Conservation (phyloP, 2,797 vertebrate genomes). For the Sebastiscus tertius region DNA sequence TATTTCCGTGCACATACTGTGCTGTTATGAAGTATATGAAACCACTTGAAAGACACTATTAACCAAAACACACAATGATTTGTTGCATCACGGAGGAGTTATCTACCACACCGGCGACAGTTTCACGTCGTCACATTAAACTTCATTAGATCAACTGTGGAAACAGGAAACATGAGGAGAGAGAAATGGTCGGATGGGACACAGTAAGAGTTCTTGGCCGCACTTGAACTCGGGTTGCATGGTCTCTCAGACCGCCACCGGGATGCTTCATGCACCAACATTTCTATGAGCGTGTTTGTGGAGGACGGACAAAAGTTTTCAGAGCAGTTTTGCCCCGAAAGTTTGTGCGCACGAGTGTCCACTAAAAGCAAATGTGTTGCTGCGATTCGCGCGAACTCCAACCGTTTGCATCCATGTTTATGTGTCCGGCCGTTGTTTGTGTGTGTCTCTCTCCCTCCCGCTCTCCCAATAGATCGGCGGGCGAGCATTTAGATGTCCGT, state of each 20-base stretch:
- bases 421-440: not conserved
- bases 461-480: slow-evolving; percentile 55
- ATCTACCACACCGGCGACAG: not conserved
- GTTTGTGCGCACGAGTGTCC: not conserved
- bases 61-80: too few relatives aligned
- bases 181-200: not conserved
- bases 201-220: not conserved
- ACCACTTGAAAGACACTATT: too few relatives aligned
- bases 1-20: too few relatives aligned
- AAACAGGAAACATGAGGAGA: not conserved
- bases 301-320: not conserved
- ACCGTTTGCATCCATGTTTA: slow-evolving; percentile 6
- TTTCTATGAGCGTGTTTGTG: slow-evolving; percentile 3
- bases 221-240: not conserved
- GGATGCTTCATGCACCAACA: not conserved
- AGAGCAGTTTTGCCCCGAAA: not conserved
- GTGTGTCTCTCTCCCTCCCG: slow-evolving; percentile 10
- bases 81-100: too few relatives aligned
- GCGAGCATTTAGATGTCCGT: slow-evolving; percentile 76
- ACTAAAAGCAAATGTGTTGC: slow-evolving; percentile 4
- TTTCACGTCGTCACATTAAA: not conserved
- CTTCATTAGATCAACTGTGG: not conserved
- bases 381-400: not conserved
- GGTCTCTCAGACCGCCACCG: slow-evolving; percentile 8
- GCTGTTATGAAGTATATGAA: too few relatives aligned